Conservation (phyloP, 92 coral and sea anemone species). For the Muricea muricata region DNA sequence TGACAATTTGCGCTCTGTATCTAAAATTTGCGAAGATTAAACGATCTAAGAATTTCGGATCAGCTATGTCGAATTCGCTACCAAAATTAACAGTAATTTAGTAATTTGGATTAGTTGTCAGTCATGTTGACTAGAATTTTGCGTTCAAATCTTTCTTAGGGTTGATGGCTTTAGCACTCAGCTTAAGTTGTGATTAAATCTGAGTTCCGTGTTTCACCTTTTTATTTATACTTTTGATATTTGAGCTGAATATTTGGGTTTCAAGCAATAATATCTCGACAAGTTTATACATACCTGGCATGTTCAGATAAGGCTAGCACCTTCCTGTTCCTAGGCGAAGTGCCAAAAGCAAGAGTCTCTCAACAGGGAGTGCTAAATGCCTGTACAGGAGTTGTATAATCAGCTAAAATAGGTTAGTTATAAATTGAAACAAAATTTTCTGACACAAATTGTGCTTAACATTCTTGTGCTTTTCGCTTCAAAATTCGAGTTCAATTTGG, state of each 20-base stretch:
- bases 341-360: not conserved
- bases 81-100: too few species aligned
- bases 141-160: not conserved
- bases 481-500: too few species aligned
- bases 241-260: not conserved
- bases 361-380: not conserved
- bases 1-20: slow-evolving; percentile 6
- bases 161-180: too few species aligned
- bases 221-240: too few species aligned
- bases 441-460: not conserved
- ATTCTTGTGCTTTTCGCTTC: too few species aligned
- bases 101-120: too few species aligned
- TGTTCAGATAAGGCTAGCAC: not conserved
- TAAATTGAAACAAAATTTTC: not conserved
- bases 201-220: too few species aligned
- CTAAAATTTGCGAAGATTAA: not conserved
- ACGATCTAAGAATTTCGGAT: not conserved
- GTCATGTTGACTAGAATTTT: too few species aligned
- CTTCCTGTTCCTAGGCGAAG: not conserved
- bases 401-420: not conserved
- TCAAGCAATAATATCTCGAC: not conserved
- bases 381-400: not conserved
- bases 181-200: too few species aligned
- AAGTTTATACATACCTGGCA: not conserved
- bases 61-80: not conserved